Base-by-base conservation (phyloP, 1,140 invertebrate species). In the Acromyrmex charruanus region DNA sequence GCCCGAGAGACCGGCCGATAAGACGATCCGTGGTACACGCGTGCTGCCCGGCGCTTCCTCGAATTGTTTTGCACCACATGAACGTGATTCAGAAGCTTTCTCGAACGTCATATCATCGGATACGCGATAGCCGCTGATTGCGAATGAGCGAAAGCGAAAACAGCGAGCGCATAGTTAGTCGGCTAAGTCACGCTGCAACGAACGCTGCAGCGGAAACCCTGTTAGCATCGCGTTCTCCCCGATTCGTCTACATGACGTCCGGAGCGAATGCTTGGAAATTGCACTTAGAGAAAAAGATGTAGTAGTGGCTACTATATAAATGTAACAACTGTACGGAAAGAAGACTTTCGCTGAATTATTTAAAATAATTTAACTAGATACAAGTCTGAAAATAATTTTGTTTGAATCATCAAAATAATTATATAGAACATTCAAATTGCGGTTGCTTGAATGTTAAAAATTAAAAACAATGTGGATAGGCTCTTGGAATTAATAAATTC, bases 61-160 rank as follows among this genome's bases (percentile, higher is more conserved):
- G 53, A 77, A 77, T 55, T 79, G 74, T 86, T 86, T 77, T 10
- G 55, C 58, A 16, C 25, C n/a, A 25, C 35, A 39, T 28, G 49
- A n/a, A 31, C 66, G 21, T 88, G 58, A 66, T 61, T 88, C 74
- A 51, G 84, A 69, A 49, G 44, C 12, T 28, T 28, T 18, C 31
- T 51, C 59, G 49, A 58, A 35, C 75, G 21, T 69, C 51, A 53
- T 71, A 71, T 81, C 39, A 25, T 81, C 51, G 51, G 51, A 71
- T 58, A 44, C 53, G 65, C 79, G 79, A 81, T 71, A 81, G 21
- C 79, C 16, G 16, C 21, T 53, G 77, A 80, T 80, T 39, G 77
- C 77, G 63, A 68, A 18, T 49, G 25, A 55, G 31, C 77, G 63
- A 81, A 81, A 81, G 79, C 65, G 65, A 81, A 81, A 81, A 81